Evolutionary conservation across 2,888 invertebrate species (phyloP).

Genomic region (Escarpia spicata): DNA sequence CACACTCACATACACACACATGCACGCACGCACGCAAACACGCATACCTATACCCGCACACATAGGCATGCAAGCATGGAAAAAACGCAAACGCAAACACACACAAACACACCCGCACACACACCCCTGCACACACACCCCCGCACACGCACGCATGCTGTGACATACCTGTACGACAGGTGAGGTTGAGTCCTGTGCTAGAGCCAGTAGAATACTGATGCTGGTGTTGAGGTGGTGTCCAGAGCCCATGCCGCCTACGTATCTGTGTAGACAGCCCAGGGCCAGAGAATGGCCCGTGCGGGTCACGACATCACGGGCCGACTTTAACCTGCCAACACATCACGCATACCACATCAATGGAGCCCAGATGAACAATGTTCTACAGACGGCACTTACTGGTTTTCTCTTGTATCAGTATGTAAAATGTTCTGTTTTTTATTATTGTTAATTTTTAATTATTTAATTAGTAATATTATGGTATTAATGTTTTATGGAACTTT

Average conservation of each 20-base stretch:
- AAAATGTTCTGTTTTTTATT: neutral
- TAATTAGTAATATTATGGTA: neutral
- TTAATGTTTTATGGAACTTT: neutral
- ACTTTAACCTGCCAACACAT: constrained; percentile 71
- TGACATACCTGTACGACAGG: constrained; percentile 86
- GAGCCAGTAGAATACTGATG: constrained; percentile 90
- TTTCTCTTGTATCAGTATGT: neutral
- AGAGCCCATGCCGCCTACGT: constrained; percentile 94
- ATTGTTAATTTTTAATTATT: no score
- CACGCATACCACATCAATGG: neutral
- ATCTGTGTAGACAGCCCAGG: constrained; percentile 94
- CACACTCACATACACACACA: neutral
- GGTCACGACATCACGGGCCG: constrained; percentile 86
- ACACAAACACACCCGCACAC: neutral
- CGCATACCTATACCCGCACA: neutral
- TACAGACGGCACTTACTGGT: neutral
- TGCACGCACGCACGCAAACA: neutral
- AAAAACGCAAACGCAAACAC: neutral
- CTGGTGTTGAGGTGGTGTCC: constrained; percentile 94
- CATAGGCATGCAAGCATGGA: neutral
- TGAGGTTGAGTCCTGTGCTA: constrained; percentile 92
- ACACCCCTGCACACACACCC: neutral
- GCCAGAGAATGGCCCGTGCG: constrained; percentile 88
- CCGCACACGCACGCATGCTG: neutral
- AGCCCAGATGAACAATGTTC: neutral